Evolutionary conservation across 2,888 invertebrate genomes (phyloP), one percentile per base, ranked within the genome.

Genomic region (Andricus curvator): DNA sequence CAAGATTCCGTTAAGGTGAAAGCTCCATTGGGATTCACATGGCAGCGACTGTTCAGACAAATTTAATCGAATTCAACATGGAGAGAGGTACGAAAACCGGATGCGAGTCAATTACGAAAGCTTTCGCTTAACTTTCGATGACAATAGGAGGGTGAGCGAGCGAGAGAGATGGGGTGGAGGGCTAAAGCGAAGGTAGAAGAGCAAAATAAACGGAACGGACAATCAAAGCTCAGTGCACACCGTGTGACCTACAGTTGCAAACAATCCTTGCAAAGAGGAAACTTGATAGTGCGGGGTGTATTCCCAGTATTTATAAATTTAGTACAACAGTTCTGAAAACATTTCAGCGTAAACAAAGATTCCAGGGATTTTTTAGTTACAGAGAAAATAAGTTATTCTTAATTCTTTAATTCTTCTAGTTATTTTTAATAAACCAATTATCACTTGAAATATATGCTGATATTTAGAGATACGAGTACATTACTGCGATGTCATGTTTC

Each of bases 111-210:
- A 70, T 70, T 70, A 70, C 70, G 70, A 70, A 70, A 70, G 44
- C 70, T 70, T 29, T 70, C 70, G 48, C 44, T 70, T 70, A 70
- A 51, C 70, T 70, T 70, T 70, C 70, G 48, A 70, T 70, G 51
- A 70, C 48, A 80, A 56, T 41, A 74, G 33, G 82, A 82, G 44
- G 60, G 25, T 11, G 70, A 25, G 65, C 65, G 2, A 41, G 78
- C 5, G 25, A 17, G 44, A 33, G 51, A 13, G n/a, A 68, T 25
- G n/a, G 17, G 44, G 44, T 33, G 13, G n/a, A 20, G 67, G 22
- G 25, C 4, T 17, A 37, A 76, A 60, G 77, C 20, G 62, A 62
- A 29, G 29, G 64, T 11, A 41, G 77, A 65, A 44, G 56, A 60
- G 64, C 29, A 64, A 78, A 48, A 64, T 78, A 65, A 78, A 65